These are phyloP conservation scores for Cyrtodaria siliqua DNA, from an alignment of 2,888 invertebrate genomes.

Conservation along the genomic window DNA sequence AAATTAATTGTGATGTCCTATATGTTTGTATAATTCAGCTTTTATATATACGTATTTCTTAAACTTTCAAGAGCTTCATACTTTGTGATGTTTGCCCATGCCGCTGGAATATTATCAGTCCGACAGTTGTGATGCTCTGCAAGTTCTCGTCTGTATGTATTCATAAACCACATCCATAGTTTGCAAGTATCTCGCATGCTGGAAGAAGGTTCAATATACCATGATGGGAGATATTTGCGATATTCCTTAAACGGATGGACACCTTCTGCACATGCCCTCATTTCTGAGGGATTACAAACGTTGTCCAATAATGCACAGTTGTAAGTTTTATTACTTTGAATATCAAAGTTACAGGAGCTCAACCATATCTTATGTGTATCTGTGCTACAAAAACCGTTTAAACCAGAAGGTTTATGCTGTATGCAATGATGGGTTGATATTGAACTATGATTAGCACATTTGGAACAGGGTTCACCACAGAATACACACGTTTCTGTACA, in stretches of 20 bases:
- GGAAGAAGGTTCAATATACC: neutral
- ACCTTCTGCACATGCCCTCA: too few relatives aligned
- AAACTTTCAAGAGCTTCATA: slow-evolving; percentile 19
- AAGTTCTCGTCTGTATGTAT: neutral
- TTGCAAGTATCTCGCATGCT: slow-evolving; percentile 2
- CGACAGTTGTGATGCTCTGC: neutral
- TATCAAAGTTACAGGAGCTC: slow-evolving; percentile 2
- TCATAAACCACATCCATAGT: slow-evolving; percentile 15
- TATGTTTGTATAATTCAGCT: too few relatives aligned
- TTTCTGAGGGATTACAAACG: too few relatives aligned
- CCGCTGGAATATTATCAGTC: neutral
- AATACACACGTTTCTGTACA: neutral
- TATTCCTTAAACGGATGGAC: neutral
- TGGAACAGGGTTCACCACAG: neutral
- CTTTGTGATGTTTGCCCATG: slow-evolving; percentile 45
- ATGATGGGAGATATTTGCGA: neutral
- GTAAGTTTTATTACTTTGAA: neutral
- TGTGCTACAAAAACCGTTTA: neutral
- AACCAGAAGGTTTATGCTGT: slow-evolving; percentile 2
- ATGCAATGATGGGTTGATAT: neutral
- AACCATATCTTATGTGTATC: neutral
- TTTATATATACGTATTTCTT: neutral
- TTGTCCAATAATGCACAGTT: neutral
- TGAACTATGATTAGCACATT: neutral
- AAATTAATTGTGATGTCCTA: too few relatives aligned